These are phyloP conservation scores for Athrips mouffetella DNA, from an alignment of 2,888 invertebrate species.

Conservation along the genomic window DNA sequence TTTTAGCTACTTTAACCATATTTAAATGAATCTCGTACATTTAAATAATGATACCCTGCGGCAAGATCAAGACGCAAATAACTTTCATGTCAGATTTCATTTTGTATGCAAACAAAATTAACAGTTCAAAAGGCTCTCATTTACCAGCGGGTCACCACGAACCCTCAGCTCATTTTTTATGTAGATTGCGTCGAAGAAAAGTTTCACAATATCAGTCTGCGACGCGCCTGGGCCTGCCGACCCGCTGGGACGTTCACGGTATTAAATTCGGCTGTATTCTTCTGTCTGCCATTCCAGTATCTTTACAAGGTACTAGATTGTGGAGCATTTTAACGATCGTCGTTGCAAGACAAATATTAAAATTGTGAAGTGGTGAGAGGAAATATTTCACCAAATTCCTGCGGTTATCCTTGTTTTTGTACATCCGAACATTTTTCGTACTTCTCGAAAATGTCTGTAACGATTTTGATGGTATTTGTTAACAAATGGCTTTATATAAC, in stretches of 20 bases:
- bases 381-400: too few species aligned
- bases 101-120: conserved; percentile 74
- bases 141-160: conserved; percentile 69
- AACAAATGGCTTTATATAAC: too few species aligned
- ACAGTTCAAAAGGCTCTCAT: conserved; percentile 74
- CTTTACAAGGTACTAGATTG: conserved; percentile 46
- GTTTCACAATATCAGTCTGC: conserved; percentile 73
- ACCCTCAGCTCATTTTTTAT: conserved; percentile 74
- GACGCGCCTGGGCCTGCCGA: conserved; percentile 47
- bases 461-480: too few species aligned
- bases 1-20: not conserved
- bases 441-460: too few species aligned
- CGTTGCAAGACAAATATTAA: conserved; percentile 12
- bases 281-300: conserved; percentile 48
- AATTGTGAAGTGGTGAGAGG: too few species aligned
- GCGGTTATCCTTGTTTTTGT: too few species aligned
- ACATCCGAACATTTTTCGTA: too few species aligned
- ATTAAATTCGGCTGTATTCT: conserved; percentile 63
- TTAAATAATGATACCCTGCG: conserved; percentile 33
- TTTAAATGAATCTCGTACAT: too few species aligned
- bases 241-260: conserved; percentile 50
- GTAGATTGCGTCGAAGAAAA: conserved; percentile 74
- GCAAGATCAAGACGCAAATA: conserved; percentile 57
- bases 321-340: conserved; percentile 22
- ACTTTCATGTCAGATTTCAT: conserved; percentile 69